Base-by-base conservation (phyloP, 2,797 vertebrate species). In the Hafferia zeledoni region DNA sequence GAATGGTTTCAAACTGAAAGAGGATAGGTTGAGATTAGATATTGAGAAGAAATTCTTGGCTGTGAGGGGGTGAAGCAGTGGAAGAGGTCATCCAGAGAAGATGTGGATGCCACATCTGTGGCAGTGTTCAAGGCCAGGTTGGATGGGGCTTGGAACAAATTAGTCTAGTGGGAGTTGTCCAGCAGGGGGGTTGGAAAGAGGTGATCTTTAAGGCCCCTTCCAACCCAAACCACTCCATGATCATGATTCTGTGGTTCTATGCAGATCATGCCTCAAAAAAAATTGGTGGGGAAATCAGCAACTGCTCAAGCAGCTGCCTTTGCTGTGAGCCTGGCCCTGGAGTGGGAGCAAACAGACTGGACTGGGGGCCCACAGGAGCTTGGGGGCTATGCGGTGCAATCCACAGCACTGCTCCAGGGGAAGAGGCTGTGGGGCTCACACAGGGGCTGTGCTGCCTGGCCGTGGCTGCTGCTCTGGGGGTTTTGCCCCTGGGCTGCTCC, bases 311-410 rank as follows among this genome's bases (percentile, higher is more conserved):
- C 35, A 11, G 17, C 50, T 30, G 28, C 15, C 10, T 49, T 44
- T 47, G 49, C 37, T 10, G 30, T 6, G 55, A 24, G 31, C 5
- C n/a, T 3, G 16, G 16, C 41, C 43, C 41, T 23, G 37, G n/a
- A 39, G 15, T 4, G 6, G 53, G 52, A 50, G 17, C 55, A 65
- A 20, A 76, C 27, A 5, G 28, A 4, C 2, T 3, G 1, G 13
- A 7, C 25, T 4, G 5, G 18, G 57, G 8, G 6, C 5, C n/a
- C 1, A 3, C 4, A 16, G 46, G 14, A 64, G 31, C 57, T 37
- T 2, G 1, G 22, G 60, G 8, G 17, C 22, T 4, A 2, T 0
- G 24, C 5, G 0, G 16, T 1, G 22, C 3, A 2, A 3, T 5
- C 17, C 64, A 1, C 2, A 4, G 59, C 1, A 0, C 9, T 11